phyloP scores from a whole-genome alignment of 1,140 invertebrate species.

The Megathymus violae region DNA sequence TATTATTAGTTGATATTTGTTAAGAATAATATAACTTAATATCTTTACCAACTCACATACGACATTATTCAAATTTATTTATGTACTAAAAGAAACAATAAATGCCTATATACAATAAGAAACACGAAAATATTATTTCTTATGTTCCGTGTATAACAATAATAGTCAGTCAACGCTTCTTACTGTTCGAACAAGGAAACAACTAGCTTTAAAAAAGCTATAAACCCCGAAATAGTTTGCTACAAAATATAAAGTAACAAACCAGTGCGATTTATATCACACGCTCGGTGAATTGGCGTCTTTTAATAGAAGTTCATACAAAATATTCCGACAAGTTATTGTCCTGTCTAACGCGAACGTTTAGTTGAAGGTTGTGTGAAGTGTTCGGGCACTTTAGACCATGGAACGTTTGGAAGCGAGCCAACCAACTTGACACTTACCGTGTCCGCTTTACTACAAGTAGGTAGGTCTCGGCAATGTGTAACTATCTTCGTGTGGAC shows the following conservation, averaged over 20 bases:
- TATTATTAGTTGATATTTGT: no score
- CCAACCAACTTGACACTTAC: slow-evolving; percentile 13
- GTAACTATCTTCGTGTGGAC: not conserved
- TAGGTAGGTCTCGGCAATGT: not conserved
- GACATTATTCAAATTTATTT: no score
- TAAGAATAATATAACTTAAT: no score
- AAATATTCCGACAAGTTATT: slow-evolving; percentile 19
- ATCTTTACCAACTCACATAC: no score
- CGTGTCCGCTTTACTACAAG: slow-evolving; percentile 8
- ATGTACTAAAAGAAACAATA: no score
- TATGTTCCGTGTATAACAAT: not conserved
- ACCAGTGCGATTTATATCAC: not conserved
- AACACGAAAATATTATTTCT: not conserved
- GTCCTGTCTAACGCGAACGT: slow-evolving; percentile 7
- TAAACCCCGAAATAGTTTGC: not conserved
- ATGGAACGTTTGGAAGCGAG: not conserved
- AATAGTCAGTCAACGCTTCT: not conserved
- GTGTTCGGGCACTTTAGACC: slow-evolving; percentile 10
- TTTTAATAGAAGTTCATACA: slow-evolving; percentile 11
- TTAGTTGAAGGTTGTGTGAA: slow-evolving; percentile 9
- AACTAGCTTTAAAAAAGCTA: not conserved
- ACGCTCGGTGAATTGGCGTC: not conserved
- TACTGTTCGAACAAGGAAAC: not conserved
- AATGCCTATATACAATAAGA: not conserved
- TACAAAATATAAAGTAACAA: not conserved